Conservation (phyloP, 2,113 vertebrate species). For the Chloropsis cyanopogon region DNA sequence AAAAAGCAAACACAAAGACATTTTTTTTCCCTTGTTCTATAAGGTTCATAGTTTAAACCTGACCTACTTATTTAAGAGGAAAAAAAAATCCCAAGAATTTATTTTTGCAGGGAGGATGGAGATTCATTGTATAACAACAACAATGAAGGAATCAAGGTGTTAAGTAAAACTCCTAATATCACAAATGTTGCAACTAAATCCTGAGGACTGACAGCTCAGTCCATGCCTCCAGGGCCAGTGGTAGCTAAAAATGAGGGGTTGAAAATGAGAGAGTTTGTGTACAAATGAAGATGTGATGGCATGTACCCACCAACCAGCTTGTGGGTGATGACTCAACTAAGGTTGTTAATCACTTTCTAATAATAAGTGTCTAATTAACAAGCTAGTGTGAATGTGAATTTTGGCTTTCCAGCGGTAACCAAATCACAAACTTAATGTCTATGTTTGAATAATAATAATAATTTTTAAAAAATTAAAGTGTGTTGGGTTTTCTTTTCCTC, state of each 20-base stretch:
- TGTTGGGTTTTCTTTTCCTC: fast-evolving
- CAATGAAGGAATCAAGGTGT: not conserved
- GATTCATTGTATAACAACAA: not conserved
- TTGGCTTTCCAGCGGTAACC: not conserved
- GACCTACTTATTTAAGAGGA: not conserved
- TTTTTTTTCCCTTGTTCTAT: not conserved
- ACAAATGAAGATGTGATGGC: not conserved
- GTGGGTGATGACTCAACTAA: conserved; percentile 31
- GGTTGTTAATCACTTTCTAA: conserved; percentile 1
- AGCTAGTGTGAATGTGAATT: not conserved
- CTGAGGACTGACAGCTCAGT: not conserved
- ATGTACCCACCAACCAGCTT: not conserved
- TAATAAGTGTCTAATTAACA: conserved; percentile 37
- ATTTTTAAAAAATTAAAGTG: not conserved
- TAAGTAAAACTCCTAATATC: not conserved
- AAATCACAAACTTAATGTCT: not conserved
- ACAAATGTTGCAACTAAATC: not conserved
- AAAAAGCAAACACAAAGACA: not conserved
- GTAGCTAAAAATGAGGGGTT: not conserved
- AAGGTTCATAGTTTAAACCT: not conserved
- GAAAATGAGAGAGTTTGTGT: not conserved
- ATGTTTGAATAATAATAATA: not conserved
- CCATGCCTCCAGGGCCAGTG: not conserved
- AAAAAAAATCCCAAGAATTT: not conserved
- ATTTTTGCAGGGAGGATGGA: not conserved